phyloP scores from a whole-genome alignment of 1,140 invertebrate genomes.

The Drosophila athabasca region DNA sequence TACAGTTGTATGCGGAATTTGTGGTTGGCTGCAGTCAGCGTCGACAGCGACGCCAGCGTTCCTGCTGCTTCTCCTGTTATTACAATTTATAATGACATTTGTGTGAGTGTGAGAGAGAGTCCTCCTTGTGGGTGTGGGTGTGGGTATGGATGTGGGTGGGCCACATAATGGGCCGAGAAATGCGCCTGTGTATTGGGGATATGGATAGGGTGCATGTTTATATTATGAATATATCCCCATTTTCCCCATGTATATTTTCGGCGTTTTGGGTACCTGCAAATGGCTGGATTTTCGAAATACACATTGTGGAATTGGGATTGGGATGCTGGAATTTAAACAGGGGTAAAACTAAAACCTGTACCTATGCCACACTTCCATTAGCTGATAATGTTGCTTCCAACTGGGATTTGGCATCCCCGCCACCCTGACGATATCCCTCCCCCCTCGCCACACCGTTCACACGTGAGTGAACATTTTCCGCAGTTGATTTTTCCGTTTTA shows the following conservation, averaged over 20 bases:
- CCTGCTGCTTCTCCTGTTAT: constrained; percentile 65
- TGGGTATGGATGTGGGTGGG: constrained; percentile 12
- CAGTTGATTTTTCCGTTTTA: too few species aligned
- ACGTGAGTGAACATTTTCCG: too few species aligned
- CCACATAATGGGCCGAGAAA: constrained; percentile 62
- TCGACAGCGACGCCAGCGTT: constrained; percentile 42
- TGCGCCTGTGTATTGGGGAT: constrained; percentile 66
- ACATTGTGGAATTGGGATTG: too few species aligned
- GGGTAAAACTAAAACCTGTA: too few species aligned
- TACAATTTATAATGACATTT: constrained; percentile 83
- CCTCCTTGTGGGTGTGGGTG: constrained; percentile 28
- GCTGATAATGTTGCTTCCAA: too few species aligned
- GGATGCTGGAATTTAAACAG: too few species aligned
- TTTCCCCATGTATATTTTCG: constrained; percentile 23
- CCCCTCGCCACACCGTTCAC: too few species aligned
- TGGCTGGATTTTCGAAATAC: too few species aligned
- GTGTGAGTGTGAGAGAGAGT: constrained; percentile 49
- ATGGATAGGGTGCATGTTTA: constrained; percentile 67
- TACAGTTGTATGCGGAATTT: constrained; percentile 82
- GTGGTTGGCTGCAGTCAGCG: constrained; percentile 68
- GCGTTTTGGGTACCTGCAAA: too few species aligned
- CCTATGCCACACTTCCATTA: too few species aligned
- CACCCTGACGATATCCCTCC: too few species aligned
- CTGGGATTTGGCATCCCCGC: too few species aligned
- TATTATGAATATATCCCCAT: constrained; percentile 73